Conservation (phyloP, 2,113 vertebrate species). For the Guaruba guarouba region DNA sequence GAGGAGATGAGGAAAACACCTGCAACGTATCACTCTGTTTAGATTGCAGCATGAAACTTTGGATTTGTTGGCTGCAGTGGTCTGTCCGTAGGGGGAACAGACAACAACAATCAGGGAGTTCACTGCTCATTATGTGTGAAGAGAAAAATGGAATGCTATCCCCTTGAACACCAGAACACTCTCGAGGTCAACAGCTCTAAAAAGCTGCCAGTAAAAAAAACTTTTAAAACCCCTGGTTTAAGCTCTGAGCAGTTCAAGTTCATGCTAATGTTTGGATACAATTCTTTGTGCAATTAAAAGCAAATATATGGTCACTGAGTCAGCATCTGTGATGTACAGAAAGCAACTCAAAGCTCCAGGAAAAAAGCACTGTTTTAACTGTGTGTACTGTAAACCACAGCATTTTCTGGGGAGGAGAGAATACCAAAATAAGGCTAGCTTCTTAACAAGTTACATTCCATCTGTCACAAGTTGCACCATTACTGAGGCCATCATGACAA, state of each 20-base stretch:
- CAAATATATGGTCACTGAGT: neutral
- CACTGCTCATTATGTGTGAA: slow-evolving; percentile 61
- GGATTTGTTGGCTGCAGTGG: slow-evolving; percentile 74
- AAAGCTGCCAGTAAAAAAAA: neutral
- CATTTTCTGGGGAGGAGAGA: neutral
- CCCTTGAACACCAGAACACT: neutral
- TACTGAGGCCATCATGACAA: neutral
- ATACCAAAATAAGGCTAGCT: neutral
- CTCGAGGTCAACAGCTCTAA: neutral
- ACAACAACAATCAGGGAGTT: slow-evolving; percentile 72
- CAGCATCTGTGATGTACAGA: neutral
- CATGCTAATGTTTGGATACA: neutral
- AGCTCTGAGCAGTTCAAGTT: neutral
- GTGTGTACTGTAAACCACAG: rapidly evolving
- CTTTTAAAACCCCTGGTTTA: neutral
- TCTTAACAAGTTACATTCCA: neutral
- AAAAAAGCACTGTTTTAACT: neutral
- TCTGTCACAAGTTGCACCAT: neutral
- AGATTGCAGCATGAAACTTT: slow-evolving; percentile 71
- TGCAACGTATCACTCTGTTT: slow-evolving; percentile 85
- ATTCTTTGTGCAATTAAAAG: neutral
- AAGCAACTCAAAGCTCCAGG: neutral
- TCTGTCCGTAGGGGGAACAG: slow-evolving; percentile 69
- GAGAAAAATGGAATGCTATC: slow-evolving; percentile 46
- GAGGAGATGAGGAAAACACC: slow-evolving; percentile 79